Percentiles rank a stretch among this genome's conserved stretches.
phyloP scores from a whole-genome alignment of 2,888 invertebrate genomes.

The Romanomermis culicivorax region DNA sequence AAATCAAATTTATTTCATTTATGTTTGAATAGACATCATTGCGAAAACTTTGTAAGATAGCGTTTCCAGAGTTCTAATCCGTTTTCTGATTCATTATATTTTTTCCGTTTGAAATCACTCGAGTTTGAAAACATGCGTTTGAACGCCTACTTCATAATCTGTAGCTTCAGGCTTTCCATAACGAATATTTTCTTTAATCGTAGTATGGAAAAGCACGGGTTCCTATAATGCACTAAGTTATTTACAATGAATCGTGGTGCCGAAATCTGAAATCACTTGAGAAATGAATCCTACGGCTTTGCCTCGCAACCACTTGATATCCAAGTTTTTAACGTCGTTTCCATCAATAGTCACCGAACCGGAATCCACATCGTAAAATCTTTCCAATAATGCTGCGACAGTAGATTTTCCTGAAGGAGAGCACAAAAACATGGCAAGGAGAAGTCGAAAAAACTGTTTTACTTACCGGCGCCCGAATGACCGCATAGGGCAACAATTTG shows the following conservation, averaged over 20 bases:
- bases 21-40: too few species aligned
- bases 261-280: conserved; percentile 35
- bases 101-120: too few species aligned
- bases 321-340: conserved; percentile 44
- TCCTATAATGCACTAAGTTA: conserved; percentile 37
- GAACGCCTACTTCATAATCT: conserved; percentile 33
- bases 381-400: conserved; percentile 62
- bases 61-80: too few species aligned
- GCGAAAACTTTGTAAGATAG: too few species aligned
- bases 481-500: conserved; percentile 78
- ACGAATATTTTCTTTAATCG: conserved; percentile 73
- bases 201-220: conserved; percentile 73
- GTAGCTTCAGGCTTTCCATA: conserved; percentile 47
- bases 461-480: conserved; percentile 60
- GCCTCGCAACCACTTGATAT: conserved; percentile 64
- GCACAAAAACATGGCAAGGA: neutral
- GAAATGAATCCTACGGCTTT: conserved; percentile 63
- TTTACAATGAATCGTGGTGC: neutral
- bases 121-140: neutral
- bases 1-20: too few species aligned
- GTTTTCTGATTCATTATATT: too few species aligned
- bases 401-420: conserved; percentile 53
- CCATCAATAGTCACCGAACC: conserved; percentile 57
- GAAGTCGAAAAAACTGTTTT: neutral
- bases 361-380: conserved; percentile 55